A percentile compares a stretch with the other conserved stretches of the same genome.
Evolutionary conservation across 2,888 invertebrate species (phyloP).

Genomic region (Myopa testacea): DNA sequence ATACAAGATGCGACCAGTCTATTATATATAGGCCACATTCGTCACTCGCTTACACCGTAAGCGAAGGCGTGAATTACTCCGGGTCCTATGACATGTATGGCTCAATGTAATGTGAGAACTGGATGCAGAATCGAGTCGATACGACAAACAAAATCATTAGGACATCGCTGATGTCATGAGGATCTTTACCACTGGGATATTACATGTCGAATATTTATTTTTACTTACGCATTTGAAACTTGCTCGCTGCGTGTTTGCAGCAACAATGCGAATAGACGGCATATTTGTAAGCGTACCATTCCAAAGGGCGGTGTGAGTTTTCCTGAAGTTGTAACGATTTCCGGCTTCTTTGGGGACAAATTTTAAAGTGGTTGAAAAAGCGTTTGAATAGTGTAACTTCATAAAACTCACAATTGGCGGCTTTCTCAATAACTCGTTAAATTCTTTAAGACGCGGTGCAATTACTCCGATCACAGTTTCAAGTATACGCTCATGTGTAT

Average conservation of each 20-base stretch:
- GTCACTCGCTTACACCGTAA: no score
- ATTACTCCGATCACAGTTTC: constrained; percentile 75
- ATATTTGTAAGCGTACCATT: constrained; percentile 82
- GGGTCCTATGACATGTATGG: no score
- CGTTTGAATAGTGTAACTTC: no score
- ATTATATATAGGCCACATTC: no score
- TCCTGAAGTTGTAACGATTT: constrained; percentile 79
- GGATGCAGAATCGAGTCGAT: no score
- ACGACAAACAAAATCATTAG: no score
- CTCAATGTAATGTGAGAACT: no score
- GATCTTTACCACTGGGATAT: no score
- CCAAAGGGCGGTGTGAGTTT: constrained; percentile 81
- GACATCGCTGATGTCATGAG: no score
- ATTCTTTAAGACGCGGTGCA: constrained; percentile 76
- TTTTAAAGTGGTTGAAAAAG: neutral
- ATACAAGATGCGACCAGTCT: no score
- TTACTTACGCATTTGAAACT: constrained; percentile 75
- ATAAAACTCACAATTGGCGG: constrained; percentile 76
- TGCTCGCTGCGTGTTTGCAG: constrained; percentile 79
- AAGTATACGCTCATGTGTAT: constrained; percentile 73
- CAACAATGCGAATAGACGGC: constrained; percentile 82
- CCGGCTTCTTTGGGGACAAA: constrained; percentile 69
- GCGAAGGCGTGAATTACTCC: no score
- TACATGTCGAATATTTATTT: no score
- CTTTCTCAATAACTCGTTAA: constrained; percentile 75